Base-by-base conservation (phyloP, 2,113 vertebrate genomes). In the Zosterops hypoxanthus region DNA sequence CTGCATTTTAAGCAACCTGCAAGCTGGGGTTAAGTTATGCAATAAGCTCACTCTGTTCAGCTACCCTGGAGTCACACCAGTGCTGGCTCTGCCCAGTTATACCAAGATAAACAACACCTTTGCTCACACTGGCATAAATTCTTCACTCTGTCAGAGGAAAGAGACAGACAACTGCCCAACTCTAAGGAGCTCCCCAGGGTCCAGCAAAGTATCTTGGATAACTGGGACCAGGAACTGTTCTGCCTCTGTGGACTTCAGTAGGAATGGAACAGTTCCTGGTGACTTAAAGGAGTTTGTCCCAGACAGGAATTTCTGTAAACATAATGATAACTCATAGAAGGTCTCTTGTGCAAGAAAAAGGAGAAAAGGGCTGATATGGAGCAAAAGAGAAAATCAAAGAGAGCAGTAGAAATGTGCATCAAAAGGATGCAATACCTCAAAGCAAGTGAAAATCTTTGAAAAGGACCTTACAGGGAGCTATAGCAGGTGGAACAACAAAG, bases 301-400 rank as follows among this genome's bases (percentile, higher is more conserved):
- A 93, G 36, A 77, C 11, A 77, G 26, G 42, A 77, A 11, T 73
- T 86, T 60, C 71, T 88, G 82, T 80, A 92, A 95, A 95, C 71
- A 77, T 22, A 65, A 24, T 33, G 70, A 15, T 34, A 83, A 80
- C 17, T 81, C 71, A 64, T 1, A 36, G 44, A 90, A 88, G 28
- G 36, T 14, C 57, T 8, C 36, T 36, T 56, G 26, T 71, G 44
- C 9, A 89, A 91, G 61, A 73, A 68, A 39, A 59, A 24, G 31
- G 14, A 4, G 3, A 2, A 11, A 29, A 41, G 41, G 16, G n/a
- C 28, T 86, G 9, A 29, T 11, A 34, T 5, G 24, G 73, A 88
- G 23, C 20, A 84, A 84, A 72, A 46, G 22, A 64, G 22, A 73
- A 92, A 85, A 59, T 41, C 68, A 55, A 90, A 65, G 47, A 65